Base-by-base conservation (phyloP, 1,140 invertebrate species). In the Drosophila pseudoananassae region DNA sequence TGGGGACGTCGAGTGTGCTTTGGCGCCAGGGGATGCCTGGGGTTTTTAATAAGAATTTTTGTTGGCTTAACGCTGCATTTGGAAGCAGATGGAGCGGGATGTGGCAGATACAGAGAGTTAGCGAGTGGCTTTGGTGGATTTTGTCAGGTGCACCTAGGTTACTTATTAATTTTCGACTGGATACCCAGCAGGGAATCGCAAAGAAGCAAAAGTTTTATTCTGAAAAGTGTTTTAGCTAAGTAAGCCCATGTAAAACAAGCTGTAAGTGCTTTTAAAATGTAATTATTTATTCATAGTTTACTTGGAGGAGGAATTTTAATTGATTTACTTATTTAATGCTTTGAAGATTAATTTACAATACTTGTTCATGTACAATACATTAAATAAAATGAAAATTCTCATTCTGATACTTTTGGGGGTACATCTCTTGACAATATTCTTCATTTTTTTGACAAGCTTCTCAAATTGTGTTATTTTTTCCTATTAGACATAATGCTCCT, bases 11-110 rank as follows among this genome's bases (percentile, higher is more conserved):
- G 45, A 23, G 31, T 36, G 27, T 63, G 61, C 47, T 36, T 33
- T 59, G 54, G 60, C 54, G 36, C 20, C 33, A 17, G 43, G 72
- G 51, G 31, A 50, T 25, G 25, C 57, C 63, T 31, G 63, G 53
- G 55, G 45, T 66, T 73, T 78, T 61, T 78, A 74, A 78, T 78
- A 78, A 61, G 71, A 78, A 58, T 68, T 74, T 78, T 61, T 45
- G 36, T 63, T 59, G 51, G 73, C 64, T 76, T 73, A 53, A 45
- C 54, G 60, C 49, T 53, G 52, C 63, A 66, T 66, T 66, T n/a
- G 58, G 45, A 45, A 40, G 60, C 60, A 64, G 45, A 31, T 65
- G 60, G 20, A 31, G 60, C 45, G 56, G 50, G 50, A 43, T 27
- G 56, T 50, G 45, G 27, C 27, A 43, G 27, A 31, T 23, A 56